Percentiles rank a stretch among this genome's conserved stretches.
Conservation (phyloP, 2,888 invertebrate genomes). For the Desoria tigrina region DNA sequence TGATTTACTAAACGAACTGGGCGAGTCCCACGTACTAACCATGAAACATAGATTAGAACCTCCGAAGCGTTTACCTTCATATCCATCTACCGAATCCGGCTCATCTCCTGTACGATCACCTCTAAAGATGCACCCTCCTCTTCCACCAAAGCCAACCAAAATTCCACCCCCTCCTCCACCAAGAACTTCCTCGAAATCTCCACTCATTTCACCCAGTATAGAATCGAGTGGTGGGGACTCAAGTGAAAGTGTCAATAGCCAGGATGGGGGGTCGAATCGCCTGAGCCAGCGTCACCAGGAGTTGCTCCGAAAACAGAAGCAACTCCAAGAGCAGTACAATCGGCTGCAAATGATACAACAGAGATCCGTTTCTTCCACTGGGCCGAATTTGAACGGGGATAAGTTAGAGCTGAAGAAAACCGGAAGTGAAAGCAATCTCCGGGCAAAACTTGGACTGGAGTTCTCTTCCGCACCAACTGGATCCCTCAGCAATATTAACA, state of each 20-base stretch:
- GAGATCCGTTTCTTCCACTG: constrained; percentile 53
- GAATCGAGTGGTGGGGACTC: constrained; percentile 49
- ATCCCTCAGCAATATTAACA: constrained; percentile 50
- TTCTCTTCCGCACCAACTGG: constrained; percentile 50
- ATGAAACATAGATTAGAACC: constrained; percentile 47
- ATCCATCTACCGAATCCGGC: constrained; percentile 68
- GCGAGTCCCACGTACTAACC: constrained; percentile 61
- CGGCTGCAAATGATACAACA: constrained; percentile 81
- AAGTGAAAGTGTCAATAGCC: constrained; percentile 52
- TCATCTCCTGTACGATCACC: constrained; percentile 49
- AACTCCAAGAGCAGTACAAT: constrained; percentile 87
- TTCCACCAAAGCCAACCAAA: constrained; percentile 69
- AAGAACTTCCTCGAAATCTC: constrained; percentile 84
- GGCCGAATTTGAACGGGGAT: constrained; percentile 51
- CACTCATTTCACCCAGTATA: constrained; percentile 76
- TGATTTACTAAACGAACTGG: constrained; percentile 61
- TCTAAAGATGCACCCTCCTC: constrained; percentile 44
- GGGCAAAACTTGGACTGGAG: constrained; percentile 75
- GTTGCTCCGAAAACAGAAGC: constrained; percentile 80
- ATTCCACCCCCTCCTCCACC: constrained; percentile 90
- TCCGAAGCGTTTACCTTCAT: constrained; percentile 69
- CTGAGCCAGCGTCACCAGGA: constrained; percentile 87
- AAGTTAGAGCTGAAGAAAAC: constrained; percentile 71
- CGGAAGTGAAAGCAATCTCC: constrained; percentile 81
- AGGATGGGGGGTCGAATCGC: constrained; percentile 54